A percentile compares a stretch with the other conserved stretches of the same genome.
These are phyloP conservation scores for Eriocheir sinensis DNA, from an alignment of 1,140 invertebrate species.

Conservation along the genomic window DNA sequence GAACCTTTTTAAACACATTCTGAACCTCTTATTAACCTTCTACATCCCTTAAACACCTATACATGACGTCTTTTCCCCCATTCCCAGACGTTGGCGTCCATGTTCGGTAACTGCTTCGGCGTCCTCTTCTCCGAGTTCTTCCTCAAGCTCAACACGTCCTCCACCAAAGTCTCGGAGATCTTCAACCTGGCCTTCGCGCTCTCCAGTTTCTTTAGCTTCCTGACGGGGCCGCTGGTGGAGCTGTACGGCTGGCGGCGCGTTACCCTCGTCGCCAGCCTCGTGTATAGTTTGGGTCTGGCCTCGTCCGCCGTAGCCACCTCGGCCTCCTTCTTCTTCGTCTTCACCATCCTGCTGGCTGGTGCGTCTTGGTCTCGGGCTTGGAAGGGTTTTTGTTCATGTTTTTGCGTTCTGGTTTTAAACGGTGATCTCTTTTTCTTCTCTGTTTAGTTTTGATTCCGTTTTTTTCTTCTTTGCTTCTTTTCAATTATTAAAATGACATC, in stretches of 20 bases:
- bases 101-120: not conserved
- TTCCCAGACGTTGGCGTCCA: not conserved
- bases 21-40: no score
- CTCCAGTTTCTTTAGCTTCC: not conserved
- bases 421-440: no score
- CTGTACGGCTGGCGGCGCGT: slow-evolving; percentile 15
- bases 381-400: no score
- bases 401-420: no score
- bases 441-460: no score
- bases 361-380: not conserved
- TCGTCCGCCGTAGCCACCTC: slow-evolving; percentile 42
- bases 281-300: not conserved
- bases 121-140: slow-evolving; percentile 57
- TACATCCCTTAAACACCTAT: no score
- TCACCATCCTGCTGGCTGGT: not conserved
- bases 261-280: not conserved
- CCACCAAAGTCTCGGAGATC: slow-evolving; percentile 33
- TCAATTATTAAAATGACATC: no score
- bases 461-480: no score
- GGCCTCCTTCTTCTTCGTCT: slow-evolving; percentile 45
- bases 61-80: no score
- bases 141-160: not conserved
- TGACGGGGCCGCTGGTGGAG: not conserved
- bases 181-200: slow-evolving; percentile 12
- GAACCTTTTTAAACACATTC: no score